Evolutionary conservation across 2,797 vertebrate species (phyloP), one percentile per base, ranked within the genome.

Genomic region (Acanthurus leucopareius): DNA sequence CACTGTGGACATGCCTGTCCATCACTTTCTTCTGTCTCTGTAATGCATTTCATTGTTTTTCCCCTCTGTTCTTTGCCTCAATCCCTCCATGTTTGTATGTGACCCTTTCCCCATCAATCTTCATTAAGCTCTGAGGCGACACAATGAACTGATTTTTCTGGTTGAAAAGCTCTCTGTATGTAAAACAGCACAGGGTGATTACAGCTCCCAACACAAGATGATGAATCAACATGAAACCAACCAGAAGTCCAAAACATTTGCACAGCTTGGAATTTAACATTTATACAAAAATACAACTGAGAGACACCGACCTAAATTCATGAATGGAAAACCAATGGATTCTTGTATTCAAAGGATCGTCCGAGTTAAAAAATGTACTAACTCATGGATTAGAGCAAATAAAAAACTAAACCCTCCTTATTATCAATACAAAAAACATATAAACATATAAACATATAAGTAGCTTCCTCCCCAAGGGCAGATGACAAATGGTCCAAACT

Each of bases 91-190:
- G 40, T 32, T 1, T 71, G 68, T 10, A 32, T 35, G 35, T 66
- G 65, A 17, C 45, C 58, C 54, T 60, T 66, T 63, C 15, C 49
- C 62, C 77, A 85, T 88, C 90, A 89, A 63, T 93, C 91, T 86
- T 86, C 86, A 92, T 94, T 90, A 88, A 77, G 76, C 62, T 19
- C 49, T 63, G 64, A 68, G 69, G 17, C 44, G 14, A 72, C 74
- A 77, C 60, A 83, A 82, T 66, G 42, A 85, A 71, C 74, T 69
- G 82, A 85, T 89, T 85, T 79, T 66, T 60, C 80, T 77, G 61
- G 42, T 72, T 56, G 76, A 77, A 61, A 75, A 75, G 51, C 65
- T 32, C 4, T 84, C 69, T 77, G 87, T 69, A 80, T 81, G 76
- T 78, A 77, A 88, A 87, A 59, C 42, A 83, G 80, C 58, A 20